phyloP scores from a whole-genome alignment of 2,113 vertebrate genomes.

The Dicerorhinus sumatrensis region DNA sequence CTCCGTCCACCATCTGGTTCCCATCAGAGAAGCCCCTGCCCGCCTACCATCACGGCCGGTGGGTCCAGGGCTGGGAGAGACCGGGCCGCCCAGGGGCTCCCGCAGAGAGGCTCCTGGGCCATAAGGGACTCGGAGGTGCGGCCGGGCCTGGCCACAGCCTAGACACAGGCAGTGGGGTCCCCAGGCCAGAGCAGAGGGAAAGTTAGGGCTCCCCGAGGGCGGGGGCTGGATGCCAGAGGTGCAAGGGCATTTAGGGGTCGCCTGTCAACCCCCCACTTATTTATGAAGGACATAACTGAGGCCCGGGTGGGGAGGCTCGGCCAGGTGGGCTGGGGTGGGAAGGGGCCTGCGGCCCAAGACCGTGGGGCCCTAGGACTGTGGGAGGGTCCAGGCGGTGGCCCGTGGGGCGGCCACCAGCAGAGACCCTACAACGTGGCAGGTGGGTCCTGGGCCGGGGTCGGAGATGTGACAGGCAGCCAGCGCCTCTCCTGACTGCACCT shows the following conservation, averaged over 20 bases:
- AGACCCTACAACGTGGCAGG: not conserved
- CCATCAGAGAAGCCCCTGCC: not conserved
- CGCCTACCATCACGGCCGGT: too few relatives aligned
- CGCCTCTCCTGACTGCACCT: rapidly evolving
- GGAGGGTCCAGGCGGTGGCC: rapidly evolving
- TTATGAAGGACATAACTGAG: not conserved
- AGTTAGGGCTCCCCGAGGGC: not conserved
- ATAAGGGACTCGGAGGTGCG: not conserved
- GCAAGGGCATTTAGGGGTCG: not conserved
- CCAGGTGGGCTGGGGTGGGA: not conserved
- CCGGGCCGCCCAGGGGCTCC: not conserved
- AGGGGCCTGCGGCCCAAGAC: not conserved
- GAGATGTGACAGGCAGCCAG: not conserved
- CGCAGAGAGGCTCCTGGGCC: too few relatives aligned
- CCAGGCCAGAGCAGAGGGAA: not conserved
- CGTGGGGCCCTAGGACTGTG: rapidly evolving
- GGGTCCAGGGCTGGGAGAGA: too few relatives aligned
- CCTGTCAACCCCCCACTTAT: not conserved
- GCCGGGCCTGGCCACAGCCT: not conserved
- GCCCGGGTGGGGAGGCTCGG: rapidly evolving
- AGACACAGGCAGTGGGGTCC: not conserved
- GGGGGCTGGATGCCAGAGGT: too few relatives aligned
- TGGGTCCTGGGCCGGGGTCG: rapidly evolving
- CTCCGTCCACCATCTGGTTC: not conserved
- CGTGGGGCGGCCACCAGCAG: rapidly evolving